Evolutionary conservation across 2,113 vertebrate species (phyloP), one percentile per base, ranked within the genome.

Genomic region (Ammodytes dubius): DNA sequence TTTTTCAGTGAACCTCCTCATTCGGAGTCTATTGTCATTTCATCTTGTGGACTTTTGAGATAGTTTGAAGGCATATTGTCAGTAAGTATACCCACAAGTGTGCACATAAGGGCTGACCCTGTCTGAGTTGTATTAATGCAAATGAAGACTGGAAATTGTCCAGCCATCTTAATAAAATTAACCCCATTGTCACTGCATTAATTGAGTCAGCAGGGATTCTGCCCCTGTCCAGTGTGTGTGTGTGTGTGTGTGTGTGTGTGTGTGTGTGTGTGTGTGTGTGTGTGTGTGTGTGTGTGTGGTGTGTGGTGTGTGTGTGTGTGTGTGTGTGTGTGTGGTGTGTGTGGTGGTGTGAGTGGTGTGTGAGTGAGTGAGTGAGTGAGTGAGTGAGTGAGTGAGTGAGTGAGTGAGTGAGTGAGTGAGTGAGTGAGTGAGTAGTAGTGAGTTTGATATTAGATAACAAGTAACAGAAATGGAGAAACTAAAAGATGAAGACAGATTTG

Each of bases 71-170:
- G n/a, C n/a, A 39, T 60, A 70, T 4, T 54, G 69, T 53, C 53
- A 15, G 19, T 14, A 61, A 74, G 83, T 79, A 27, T 27, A 27
- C 27, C 27, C 27, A 27, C 27, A 27, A 27, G 70, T 69, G 73
- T 39, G 71, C 46, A 89, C 67, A 59, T 15, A 15, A 86, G 67
- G 83, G 76, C 14, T 43, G 64, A 19, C 59, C 42, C 75, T 71
- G 70, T 67, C 50, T 78, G 68, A 45, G 49, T 56, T 87, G 27
- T 79, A 86, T 84, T 81, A 54, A 75, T 77, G 65, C 74, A 87
- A 90, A 88, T 78, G 56, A 85, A 82, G 66, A 64, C 2, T 70
- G 87, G 82, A 88, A 87, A 87, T 73, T 59, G 73, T 85, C 79
- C 81, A 13, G 80, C 49, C 70, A 45, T 47, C 47, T 50, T 82